These are phyloP conservation scores for Alaudala cheleensis DNA, from an alignment of 2,113 vertebrate species.

Conservation along the genomic window DNA sequence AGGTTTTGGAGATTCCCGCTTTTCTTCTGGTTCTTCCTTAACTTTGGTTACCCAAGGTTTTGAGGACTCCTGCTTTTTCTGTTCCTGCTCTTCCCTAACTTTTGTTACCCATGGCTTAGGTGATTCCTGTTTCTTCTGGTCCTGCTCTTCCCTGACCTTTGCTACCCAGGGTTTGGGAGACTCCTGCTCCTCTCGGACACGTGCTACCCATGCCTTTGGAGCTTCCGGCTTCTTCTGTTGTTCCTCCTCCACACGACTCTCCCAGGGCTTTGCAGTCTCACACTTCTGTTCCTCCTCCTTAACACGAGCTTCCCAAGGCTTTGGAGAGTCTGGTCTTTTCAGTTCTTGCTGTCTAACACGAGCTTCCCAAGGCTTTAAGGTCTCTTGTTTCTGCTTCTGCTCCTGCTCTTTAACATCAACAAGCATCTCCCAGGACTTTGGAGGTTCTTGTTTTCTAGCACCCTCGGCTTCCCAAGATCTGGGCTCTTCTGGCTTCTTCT, in stretches of 20 bases:
- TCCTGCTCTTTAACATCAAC: constrained; percentile 65
- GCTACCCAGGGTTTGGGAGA: constrained; percentile 65
- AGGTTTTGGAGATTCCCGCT: constrained; percentile 70
- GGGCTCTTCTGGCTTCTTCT: constrained; percentile 63
- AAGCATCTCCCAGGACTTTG: constrained; percentile 85
- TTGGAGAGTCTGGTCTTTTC: constrained; percentile 46
- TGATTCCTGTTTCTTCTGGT: constrained; percentile 64
- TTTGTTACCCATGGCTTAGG: constrained; percentile 50
- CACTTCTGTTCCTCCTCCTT: constrained; percentile 45
- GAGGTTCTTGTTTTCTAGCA: constrained; percentile 77
- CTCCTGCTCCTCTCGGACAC: constrained; percentile 32
- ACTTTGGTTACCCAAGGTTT: constrained; percentile 42
- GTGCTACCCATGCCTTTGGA: constrained; percentile 82
- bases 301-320: constrained; percentile 71
- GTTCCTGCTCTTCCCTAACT: constrained; percentile 73
- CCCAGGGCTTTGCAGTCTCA: constrained; percentile 67
- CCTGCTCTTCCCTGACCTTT: constrained; percentile 73
- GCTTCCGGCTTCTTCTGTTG: constrained; percentile 73
- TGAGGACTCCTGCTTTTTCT: constrained; percentile 55
- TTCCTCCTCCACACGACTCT: constrained; percentile 56
- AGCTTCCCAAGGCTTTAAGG: constrained; percentile 67
- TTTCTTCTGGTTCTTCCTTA: constrained; percentile 75
- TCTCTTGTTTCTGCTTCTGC: constrained; percentile 64
- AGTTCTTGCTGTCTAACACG: constrained; percentile 61
- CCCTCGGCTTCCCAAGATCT: constrained; percentile 79